Base-by-base conservation (phyloP, 2,888 invertebrate genomes). In the Cylloceria caligata region DNA sequence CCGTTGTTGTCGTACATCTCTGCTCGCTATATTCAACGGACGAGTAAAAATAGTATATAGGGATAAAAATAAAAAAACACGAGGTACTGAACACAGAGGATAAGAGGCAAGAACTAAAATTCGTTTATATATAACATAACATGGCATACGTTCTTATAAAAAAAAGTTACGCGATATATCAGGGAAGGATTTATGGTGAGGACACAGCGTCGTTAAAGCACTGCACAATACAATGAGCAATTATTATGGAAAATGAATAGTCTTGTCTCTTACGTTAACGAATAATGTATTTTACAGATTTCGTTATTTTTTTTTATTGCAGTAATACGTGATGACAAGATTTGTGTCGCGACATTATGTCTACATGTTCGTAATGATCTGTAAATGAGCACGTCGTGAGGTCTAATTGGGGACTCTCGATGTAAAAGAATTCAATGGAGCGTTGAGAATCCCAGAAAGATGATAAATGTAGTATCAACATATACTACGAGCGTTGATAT, bases 191-290 rank as follows among this genome's bases (percentile, higher is more conserved):
- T 64, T 45, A 64, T 16, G 69, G 65, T 75, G 64, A 75, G 55
- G 64, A 64, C 36, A 75, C 57, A 36, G 42, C 34, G 39, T n/a
- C 30, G 55, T 52, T 21, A 65, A 64, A 34, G n/a, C 13, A 49
- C 30, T 55, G n/a, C 24, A 64, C 42, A 55, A 34, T 4, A 80
- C 68, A 74, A 69, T 69, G 64, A 69, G 42, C 74, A 45, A 64
- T 69, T 74, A 74, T 74, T 74, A 60, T 36, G 27, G 34, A 6
- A n/a, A 69, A 69, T 74, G 68, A 74, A 68, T 68, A 55, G 42
- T 62, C 34, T 27, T 52, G 24, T 16, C 64, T 74, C 64, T 34
- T 64, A 55, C 52, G 39, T 24, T 24, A 27, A 62, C 24, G 16
- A 47, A 34, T 21, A 2, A 39, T 62, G 42, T 49, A n/a, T 62